Evolutionary conservation across 2,888 invertebrate species (phyloP).

Genomic region (Ypsolopha scabrella): DNA sequence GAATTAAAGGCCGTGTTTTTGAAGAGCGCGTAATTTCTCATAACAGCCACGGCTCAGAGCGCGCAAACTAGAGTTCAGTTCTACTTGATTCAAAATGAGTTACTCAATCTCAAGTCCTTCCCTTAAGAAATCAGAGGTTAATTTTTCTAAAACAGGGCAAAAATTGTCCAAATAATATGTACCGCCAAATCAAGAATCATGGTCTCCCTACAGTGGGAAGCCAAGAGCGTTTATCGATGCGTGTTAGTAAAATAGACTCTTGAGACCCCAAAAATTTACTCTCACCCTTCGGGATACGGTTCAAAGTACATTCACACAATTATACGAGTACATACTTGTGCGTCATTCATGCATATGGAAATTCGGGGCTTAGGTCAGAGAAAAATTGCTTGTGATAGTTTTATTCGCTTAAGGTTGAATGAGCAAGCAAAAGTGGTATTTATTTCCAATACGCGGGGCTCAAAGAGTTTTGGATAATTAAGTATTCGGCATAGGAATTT

Average conservation of each 20-base stretch:
- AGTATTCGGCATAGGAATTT: too few relatives aligned
- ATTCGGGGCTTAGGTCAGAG: constrained; percentile 54
- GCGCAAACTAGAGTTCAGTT: too few relatives aligned
- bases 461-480: too few relatives aligned
- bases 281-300: constrained; percentile 31
- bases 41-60: too few relatives aligned
- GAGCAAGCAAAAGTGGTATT: not conserved
- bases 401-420: constrained; percentile 13
- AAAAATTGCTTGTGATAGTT: constrained; percentile 33
- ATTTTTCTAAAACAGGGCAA: too few relatives aligned
- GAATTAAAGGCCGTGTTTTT: too few relatives aligned
- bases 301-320: constrained; percentile 22
- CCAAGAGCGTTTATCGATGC: constrained; percentile 65
- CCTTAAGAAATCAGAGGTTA: too few relatives aligned
- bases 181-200: too few relatives aligned
- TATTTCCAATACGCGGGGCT: not conserved
- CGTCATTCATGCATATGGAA: constrained; percentile 65
- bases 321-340: constrained; percentile 18
- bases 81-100: too few relatives aligned
- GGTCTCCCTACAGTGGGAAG: constrained; percentile 36
- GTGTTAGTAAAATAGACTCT: constrained; percentile 67
- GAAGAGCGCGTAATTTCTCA: too few relatives aligned
- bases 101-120: too few relatives aligned
- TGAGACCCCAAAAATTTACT: constrained; percentile 42
- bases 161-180: too few relatives aligned